Evolutionary conservation across 2,888 invertebrate species (phyloP).

Genomic region (Carcina quercana): DNA sequence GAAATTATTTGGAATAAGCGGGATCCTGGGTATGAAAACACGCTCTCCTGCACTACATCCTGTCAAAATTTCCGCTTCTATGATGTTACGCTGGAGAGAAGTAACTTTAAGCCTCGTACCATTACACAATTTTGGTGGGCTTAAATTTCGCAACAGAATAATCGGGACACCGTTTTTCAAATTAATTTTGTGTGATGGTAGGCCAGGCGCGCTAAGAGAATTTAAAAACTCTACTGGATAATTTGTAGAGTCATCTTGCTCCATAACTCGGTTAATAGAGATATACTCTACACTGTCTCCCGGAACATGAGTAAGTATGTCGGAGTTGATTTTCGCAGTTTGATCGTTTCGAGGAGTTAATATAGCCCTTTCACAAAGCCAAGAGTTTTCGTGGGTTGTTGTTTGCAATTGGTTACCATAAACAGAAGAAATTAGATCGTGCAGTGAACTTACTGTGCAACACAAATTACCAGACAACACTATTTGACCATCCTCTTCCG

Average conservation of each 20-base stretch:
- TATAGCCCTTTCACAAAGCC: slow-evolving; percentile 5
- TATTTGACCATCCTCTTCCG: slow-evolving; percentile 4
- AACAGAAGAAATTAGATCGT: slow-evolving; percentile 6
- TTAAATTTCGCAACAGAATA: slow-evolving; percentile 13
- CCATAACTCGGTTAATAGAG: slow-evolving; percentile 9
- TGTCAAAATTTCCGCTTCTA: slow-evolving; percentile 6
- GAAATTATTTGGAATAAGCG: slow-evolving; percentile 5
- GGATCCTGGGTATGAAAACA: slow-evolving; percentile 2
- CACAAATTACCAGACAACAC: no score
- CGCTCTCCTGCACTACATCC: slow-evolving; percentile 2
- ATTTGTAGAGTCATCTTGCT: slow-evolving; percentile 1
- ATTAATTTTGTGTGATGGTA: slow-evolving; percentile 7
- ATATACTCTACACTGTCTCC: not conserved
- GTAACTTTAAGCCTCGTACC: slow-evolving; percentile 3
- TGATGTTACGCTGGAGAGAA: slow-evolving; percentile 3
- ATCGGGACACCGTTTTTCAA: slow-evolving; percentile 11
- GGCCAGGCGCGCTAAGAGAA: slow-evolving; percentile 4
- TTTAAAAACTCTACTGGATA: slow-evolving; percentile 13
- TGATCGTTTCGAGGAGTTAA: slow-evolving; percentile 6
- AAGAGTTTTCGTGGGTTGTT: not conserved
- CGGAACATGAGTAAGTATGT: not conserved
- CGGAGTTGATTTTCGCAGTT: not conserved
- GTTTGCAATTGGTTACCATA: slow-evolving; percentile 4
- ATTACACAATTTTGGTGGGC: slow-evolving; percentile 6
- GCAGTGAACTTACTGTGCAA: slow-evolving; percentile 3